Conservation (phyloP, 2,113 vertebrate species). For the Alexandromys fortis region DNA sequence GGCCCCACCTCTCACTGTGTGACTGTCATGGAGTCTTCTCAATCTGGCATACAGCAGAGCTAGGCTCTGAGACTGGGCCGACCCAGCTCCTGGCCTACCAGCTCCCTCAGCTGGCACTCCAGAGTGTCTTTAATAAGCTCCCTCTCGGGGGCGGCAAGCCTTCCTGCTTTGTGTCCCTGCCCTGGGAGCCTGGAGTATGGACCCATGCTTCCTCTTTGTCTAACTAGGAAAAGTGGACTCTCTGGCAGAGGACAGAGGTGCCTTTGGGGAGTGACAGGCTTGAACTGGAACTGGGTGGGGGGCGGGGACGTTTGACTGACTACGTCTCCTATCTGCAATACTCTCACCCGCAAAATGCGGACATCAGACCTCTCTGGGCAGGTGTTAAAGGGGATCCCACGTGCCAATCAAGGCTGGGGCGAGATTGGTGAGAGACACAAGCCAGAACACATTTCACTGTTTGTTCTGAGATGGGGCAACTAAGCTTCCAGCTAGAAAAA, state of each 20-base stretch:
- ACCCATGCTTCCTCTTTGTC: background rate
- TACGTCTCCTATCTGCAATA: conserved; percentile 17
- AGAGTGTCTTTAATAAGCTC: background rate
- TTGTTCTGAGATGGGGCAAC: conserved; percentile 71
- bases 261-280: background rate
- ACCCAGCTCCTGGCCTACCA: background rate
- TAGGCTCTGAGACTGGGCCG: background rate
- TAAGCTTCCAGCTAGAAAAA: conserved; percentile 71
- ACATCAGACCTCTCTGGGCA: background rate
- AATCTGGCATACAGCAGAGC: background rate
- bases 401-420: conserved; percentile 42
- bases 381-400: conserved; percentile 1
- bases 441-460: conserved; percentile 54
- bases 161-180: background rate
- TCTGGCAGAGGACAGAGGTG: background rate
- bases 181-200: background rate
- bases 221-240: background rate
- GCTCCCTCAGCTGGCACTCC: background rate
- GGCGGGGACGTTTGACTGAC: background rate
- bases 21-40: background rate
- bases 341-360: conserved; percentile 58
- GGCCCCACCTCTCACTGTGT: background rate
- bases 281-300: background rate
- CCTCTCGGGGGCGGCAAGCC: background rate
- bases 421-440: conserved; percentile 19